phyloP scores from a whole-genome alignment of 2,888 invertebrate genomes.

The Xestia sexstrigata region DNA sequence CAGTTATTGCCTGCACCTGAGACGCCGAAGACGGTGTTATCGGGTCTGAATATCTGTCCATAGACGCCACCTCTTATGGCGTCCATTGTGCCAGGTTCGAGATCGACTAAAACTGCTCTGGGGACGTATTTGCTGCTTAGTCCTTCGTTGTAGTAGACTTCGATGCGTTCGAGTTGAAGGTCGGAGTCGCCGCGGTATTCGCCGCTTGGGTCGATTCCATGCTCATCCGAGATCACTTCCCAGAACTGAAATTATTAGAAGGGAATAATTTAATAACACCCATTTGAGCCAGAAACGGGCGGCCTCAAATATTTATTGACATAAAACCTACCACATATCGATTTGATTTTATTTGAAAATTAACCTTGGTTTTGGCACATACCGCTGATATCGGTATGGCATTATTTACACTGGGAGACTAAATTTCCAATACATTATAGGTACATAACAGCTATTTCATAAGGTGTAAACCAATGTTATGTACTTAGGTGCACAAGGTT shows the following conservation, averaged over 20 bases:
- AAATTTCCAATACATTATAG: neutral
- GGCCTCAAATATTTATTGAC: neutral
- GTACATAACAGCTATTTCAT: neutral
- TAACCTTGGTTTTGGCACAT: no score
- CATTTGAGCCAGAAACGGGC: neutral
- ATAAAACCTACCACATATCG: neutral
- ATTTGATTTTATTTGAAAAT: neutral
- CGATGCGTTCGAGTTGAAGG: constrained; percentile 93
- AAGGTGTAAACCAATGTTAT: neutral
- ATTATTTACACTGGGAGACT: neutral
- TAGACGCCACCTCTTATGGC: constrained; percentile 91
- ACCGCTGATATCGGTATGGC: neutral
- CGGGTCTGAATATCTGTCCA: constrained; percentile 93
- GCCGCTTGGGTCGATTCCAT: constrained; percentile 92
- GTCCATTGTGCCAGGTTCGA: constrained; percentile 90
- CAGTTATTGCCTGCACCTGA: constrained; percentile 91
- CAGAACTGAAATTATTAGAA: constrained; percentile 91
- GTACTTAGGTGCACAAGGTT: neutral
- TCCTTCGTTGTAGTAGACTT: constrained; percentile 94
- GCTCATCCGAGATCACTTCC: constrained; percentile 95
- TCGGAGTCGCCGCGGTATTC: constrained; percentile 92
- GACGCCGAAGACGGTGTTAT: constrained; percentile 92
- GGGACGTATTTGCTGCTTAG: constrained; percentile 81
- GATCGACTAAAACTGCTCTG: constrained; percentile 82
- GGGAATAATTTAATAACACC: neutral